Conservation (phyloP, 2,888 invertebrate species). For the Aphodius granarius region DNA sequence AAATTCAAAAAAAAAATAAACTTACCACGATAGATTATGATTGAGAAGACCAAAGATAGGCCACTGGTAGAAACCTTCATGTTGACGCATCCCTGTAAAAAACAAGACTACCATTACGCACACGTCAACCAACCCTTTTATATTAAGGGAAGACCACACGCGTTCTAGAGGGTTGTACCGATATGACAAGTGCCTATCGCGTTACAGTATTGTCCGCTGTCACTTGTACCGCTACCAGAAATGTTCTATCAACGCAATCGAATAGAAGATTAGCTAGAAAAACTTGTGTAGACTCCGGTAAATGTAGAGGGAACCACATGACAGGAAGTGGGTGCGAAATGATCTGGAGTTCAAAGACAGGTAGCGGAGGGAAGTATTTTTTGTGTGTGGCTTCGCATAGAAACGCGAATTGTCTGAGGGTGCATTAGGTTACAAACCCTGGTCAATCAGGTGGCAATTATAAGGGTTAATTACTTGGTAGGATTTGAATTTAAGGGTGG, state of each 20-base stretch:
- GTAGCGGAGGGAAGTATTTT: not conserved
- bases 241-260: not conserved
- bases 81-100: constrained; percentile 50
- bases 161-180: not conserved
- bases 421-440: constrained; percentile 4
- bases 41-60: constrained; percentile 8
- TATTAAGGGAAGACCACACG: constrained; percentile 29
- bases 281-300: not conserved
- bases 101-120: constrained; percentile 31
- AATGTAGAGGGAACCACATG: not conserved
- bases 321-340: not conserved
- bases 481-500: not conserved
- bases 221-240: not conserved
- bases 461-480: constrained; percentile 14
- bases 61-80: constrained; percentile 38
- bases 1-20: not conserved
- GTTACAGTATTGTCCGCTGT: not conserved
- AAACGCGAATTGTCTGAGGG: constrained; percentile 6
- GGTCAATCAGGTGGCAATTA: not conserved
- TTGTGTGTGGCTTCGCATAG: not conserved
- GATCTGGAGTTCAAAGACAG: not conserved
- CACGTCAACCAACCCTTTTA: constrained; percentile 4
- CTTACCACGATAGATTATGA: constrained; percentile 6
- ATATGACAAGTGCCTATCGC: not conserved
- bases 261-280: not conserved